Evolutionary conservation across 2,113 vertebrate species (phyloP).

Genomic region (Eclectus roratus): DNA sequence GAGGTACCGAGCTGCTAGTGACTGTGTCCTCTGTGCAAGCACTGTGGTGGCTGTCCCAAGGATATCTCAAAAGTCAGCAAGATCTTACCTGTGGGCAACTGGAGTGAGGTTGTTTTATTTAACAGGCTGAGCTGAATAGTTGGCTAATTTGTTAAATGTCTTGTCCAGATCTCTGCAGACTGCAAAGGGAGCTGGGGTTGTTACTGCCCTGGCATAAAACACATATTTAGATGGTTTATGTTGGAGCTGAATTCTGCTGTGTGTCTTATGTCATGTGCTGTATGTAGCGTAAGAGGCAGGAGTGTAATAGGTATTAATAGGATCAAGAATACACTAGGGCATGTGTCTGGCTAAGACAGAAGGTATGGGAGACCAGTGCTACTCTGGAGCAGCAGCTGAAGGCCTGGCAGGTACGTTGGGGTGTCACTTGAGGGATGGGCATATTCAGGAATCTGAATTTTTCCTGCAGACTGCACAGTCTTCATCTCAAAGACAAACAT

Average conservation of each 20-base stretch:
- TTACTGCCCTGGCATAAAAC: neutral
- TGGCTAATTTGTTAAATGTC: neutral
- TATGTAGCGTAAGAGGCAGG: neutral
- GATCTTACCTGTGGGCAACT: neutral
- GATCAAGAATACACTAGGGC: neutral
- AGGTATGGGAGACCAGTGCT: neutral
- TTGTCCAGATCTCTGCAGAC: neutral
- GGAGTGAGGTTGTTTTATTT: neutral
- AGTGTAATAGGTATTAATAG: neutral
- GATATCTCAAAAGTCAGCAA: neutral
- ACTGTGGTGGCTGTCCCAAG: neutral
- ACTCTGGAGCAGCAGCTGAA: neutral
- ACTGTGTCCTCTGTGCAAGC: neutral
- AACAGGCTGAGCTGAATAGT: neutral
- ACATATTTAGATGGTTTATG: neutral
- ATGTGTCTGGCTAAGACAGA: neutral
- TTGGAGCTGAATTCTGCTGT: neutral
- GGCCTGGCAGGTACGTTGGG: fast-evolving
- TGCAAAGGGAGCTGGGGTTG: neutral
- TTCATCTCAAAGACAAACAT: neutral
- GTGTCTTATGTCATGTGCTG: neutral
- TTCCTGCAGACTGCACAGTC: neutral
- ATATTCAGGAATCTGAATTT: neutral
- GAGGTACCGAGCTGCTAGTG: neutral
- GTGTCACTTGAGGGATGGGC: neutral